A percentile compares a stretch with the other conserved stretches of the same genome.
Evolutionary conservation across 2,113 vertebrate species (phyloP).

Genomic region (Furnarius figulus): DNA sequence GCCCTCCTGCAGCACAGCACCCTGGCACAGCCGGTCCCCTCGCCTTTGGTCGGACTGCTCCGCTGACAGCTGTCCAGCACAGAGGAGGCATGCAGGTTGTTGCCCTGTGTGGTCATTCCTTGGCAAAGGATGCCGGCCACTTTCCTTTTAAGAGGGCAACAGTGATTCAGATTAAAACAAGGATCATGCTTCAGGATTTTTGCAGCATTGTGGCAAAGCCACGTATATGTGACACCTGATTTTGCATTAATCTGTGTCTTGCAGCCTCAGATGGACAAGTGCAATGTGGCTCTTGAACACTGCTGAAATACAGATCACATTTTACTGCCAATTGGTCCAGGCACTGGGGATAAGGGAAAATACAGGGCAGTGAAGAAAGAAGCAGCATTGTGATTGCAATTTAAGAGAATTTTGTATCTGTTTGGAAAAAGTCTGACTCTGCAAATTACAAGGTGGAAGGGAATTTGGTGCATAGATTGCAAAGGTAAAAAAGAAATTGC

Average conservation of each 20-base stretch:
- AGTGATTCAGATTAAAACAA: not conserved
- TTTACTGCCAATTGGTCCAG: not conserved
- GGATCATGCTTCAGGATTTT: not conserved
- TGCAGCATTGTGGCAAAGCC: not conserved
- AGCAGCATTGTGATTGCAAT: not conserved
- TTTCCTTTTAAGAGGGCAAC: not conserved
- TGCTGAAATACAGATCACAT: not conserved
- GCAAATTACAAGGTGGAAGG: not conserved
- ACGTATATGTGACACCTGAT: not conserved
- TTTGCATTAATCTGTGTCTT: not conserved
- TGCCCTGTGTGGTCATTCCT: not conserved
- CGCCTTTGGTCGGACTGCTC: too few species aligned
- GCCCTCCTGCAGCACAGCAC: not conserved
- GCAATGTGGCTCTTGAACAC: not conserved
- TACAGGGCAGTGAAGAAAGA: not conserved
- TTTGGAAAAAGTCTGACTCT: not conserved
- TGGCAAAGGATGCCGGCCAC: not conserved
- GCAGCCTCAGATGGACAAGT: not conserved
- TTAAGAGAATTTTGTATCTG: not conserved
- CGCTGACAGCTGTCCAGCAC: not conserved
- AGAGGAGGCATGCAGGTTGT: not conserved
- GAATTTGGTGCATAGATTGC: not conserved
- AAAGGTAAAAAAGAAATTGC: not conserved
- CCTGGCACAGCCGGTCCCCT: too few species aligned
- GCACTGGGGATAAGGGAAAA: not conserved